These are phyloP conservation scores for Chironomus tepperi DNA, from an alignment of 1,140 invertebrate species.

Conservation along the genomic window DNA sequence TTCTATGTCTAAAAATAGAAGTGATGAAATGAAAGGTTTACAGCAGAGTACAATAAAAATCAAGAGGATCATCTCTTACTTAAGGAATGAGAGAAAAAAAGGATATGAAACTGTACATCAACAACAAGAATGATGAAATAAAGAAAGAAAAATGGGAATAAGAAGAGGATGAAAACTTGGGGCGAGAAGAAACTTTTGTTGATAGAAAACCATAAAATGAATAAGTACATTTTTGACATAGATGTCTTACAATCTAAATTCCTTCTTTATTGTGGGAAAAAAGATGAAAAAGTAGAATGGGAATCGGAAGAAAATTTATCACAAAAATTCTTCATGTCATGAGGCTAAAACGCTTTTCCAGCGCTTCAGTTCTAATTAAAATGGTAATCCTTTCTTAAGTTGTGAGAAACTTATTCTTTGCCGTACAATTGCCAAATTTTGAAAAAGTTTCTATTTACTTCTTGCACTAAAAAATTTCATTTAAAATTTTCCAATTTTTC, in stretches of 20 bases:
- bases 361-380: too few species aligned
- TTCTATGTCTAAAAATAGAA: neutral
- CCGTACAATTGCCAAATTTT: too few species aligned
- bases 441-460: too few species aligned
- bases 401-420: too few species aligned
- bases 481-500: too few species aligned
- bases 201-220: slow-evolving; percentile 14
- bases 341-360: too few species aligned
- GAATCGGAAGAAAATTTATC: neutral
- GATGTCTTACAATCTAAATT: too few species aligned
- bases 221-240: neutral
- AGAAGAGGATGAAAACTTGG: neutral
- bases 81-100: neutral
- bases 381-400: too few species aligned
- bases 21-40: neutral
- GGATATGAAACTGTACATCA: neutral
- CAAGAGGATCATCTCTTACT: neutral
- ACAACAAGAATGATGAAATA: neutral
- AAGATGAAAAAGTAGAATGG: neutral
- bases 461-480: too few species aligned
- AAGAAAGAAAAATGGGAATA: neutral
- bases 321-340: too few species aligned
- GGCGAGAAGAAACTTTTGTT: slow-evolving; percentile 7
- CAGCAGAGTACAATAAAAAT: neutral
- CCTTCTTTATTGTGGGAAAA: too few species aligned